Evolutionary conservation across 1,140 invertebrate genomes (phyloP), one percentile per base, ranked within the genome.

Genomic region (Coelopa frigida): DNA sequence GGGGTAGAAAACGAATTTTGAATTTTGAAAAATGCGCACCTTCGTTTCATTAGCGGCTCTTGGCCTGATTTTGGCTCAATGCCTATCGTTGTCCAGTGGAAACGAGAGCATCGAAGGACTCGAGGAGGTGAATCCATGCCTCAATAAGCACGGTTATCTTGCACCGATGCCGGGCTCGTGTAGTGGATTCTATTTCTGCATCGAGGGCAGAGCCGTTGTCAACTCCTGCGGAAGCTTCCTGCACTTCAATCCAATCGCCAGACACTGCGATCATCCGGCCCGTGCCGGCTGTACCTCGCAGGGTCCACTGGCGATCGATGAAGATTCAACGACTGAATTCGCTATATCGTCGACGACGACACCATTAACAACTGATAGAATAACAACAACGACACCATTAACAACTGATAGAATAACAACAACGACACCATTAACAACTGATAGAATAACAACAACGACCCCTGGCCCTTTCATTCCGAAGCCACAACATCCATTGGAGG

Each of bases 101-200:
- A n/a, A n/a, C n/a, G n/a, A n/a, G n/a, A n/a, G n/a, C n/a, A n/a
- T n/a, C n/a, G n/a, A n/a, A n/a, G n/a, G n/a, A n/a, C n/a, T n/a
- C n/a, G n/a, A n/a, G n/a, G n/a, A n/a, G n/a, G n/a, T n/a, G n/a
- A n/a, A n/a, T n/a, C n/a, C n/a, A n/a, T 65, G 61, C 39, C 39
- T 56, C 6, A 57, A 56, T 2, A 59, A 58, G 44, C 49, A 64
- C 43, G 61, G 59, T 4, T 52, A 39, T 10, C 27, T 59, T 2
- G 44, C 61, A 18, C 61, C 61, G 3, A 65, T 64, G 51, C 56
- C 56, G 44, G 61, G 61, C 10, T 57, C 52, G 3, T 65, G 61
- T 20, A 51, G 35, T 4, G 57, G 51, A 18, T 65, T 62, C 22
- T 65, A 57, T 36, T 46, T 64, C 14, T 65, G 61, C 17, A 52